Evolutionary conservation across 2,888 invertebrate species (phyloP).

Genomic region (Dendrolimus houi): DNA sequence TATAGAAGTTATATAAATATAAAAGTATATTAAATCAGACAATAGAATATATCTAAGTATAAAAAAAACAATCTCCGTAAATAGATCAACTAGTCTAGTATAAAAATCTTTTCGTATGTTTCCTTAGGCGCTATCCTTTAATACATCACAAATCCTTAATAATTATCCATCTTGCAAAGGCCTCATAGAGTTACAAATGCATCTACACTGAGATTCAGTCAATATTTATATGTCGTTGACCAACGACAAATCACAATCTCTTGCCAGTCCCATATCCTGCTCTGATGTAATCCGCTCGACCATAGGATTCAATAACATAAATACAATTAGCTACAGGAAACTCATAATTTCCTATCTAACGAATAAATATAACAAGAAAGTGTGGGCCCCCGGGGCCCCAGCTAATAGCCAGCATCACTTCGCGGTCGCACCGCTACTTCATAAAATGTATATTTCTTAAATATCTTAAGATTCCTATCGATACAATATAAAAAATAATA

Average conservation of each 20-base stretch:
- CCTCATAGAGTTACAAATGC: constrained; percentile 77
- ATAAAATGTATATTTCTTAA: constrained; percentile 59
- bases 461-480: constrained; percentile 67
- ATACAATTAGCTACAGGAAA: constrained; percentile 75
- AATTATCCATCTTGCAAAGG: constrained; percentile 76
- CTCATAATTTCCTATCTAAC: constrained; percentile 73
- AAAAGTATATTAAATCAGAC: constrained; percentile 75
- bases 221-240: constrained; percentile 77
- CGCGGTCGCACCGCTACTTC: constrained; percentile 73
- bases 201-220: constrained; percentile 78
- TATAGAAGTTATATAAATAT: constrained; percentile 70
- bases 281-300: constrained; percentile 68
- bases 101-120: constrained; percentile 77
- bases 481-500: constrained; percentile 75
- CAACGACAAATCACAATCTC: constrained; percentile 76
- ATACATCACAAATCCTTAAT: constrained; percentile 77
- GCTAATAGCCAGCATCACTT: constrained; percentile 69
- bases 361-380: constrained; percentile 74
- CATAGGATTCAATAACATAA: constrained; percentile 71
- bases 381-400: constrained; percentile 50
- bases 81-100: constrained; percentile 76
- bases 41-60: constrained; percentile 76
- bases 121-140: constrained; percentile 77
- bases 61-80: constrained; percentile 78
- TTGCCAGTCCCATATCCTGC: constrained; percentile 67